Conservation (phyloP, 2,888 invertebrate genomes). For the Metallyticus violacea region DNA sequence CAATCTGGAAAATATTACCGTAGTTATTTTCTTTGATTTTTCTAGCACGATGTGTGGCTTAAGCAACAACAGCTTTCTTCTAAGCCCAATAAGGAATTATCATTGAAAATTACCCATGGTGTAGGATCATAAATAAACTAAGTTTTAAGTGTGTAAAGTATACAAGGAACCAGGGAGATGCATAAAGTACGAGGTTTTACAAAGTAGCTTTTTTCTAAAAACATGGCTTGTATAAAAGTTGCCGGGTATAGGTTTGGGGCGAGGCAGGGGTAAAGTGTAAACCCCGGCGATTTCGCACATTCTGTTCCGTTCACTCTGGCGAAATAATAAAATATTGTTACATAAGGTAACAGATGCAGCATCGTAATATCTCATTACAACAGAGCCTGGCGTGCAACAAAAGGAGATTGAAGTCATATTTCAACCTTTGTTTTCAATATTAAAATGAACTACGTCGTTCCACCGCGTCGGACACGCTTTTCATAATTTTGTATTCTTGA, state of each 20-base stretch:
- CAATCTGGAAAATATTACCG: too few species aligned
- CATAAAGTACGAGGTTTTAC: neutral
- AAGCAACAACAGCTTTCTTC: neutral
- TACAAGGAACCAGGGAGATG: neutral
- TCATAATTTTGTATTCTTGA: neutral
- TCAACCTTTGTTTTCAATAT: conserved; percentile 9
- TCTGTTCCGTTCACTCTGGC: neutral
- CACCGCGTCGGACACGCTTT: neutral
- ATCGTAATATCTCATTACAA: conserved; percentile 10
- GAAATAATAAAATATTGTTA: conserved; percentile 12
- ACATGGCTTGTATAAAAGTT: neutral
- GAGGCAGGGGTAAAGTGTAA: neutral
- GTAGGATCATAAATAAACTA: neutral
- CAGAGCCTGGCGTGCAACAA: neutral
- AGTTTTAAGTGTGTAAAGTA: neutral
- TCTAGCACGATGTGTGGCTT: too few species aligned
- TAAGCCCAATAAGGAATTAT: neutral
- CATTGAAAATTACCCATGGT: neutral
- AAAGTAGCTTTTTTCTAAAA: neutral
- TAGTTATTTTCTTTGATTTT: too few species aligned
- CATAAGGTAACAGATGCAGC: neutral
- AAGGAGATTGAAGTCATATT: neutral
- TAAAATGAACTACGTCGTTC: neutral
- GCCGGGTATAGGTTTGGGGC: neutral
- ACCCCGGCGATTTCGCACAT: neutral